These are phyloP conservation scores for Platerodrilus igneus DNA, from an alignment of 2,888 invertebrate species.

Conservation along the genomic window DNA sequence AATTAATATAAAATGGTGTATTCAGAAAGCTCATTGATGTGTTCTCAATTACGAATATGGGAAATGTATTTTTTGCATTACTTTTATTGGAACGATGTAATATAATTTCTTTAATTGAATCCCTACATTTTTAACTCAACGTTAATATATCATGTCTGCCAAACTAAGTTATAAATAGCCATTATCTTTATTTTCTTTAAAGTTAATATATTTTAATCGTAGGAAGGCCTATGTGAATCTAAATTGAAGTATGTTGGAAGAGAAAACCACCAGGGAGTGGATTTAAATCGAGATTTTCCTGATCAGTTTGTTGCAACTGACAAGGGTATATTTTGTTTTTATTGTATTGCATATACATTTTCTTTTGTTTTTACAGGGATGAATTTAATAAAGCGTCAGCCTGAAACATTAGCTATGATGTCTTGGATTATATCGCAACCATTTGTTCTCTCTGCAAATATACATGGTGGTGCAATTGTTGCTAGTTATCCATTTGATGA, in stretches of 20 bases:
- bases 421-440: slow-evolving; percentile 82
- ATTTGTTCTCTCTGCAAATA: slow-evolving; percentile 89
- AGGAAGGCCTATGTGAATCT: slow-evolving; percentile 79
- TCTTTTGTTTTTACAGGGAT: slow-evolving; percentile 42
- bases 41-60: too few relatives aligned
- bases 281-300: slow-evolving; percentile 90
- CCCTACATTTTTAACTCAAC: too few relatives aligned
- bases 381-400: slow-evolving; percentile 62
- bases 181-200: not conserved
- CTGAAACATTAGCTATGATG: slow-evolving; percentile 85
- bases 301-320: slow-evolving; percentile 66
- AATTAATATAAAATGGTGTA: too few relatives aligned
- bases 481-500: slow-evolving; percentile 97
- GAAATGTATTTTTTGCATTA: too few relatives aligned
- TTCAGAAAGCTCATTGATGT: too few relatives aligned
- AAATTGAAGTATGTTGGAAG: slow-evolving; percentile 64
- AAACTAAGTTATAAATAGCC: not conserved
- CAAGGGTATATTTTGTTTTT: slow-evolving; percentile 33
- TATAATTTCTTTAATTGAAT: too few relatives aligned
- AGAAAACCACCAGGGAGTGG: slow-evolving; percentile 73
- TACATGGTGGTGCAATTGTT: slow-evolving; percentile 95
- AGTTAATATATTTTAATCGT: slow-evolving; percentile 35
- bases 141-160: not conserved
- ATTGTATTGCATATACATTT: too few relatives aligned
- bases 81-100: too few relatives aligned